Evolutionary conservation across 2,888 invertebrate species (phyloP).

Genomic region (Erebia epiphron): DNA sequence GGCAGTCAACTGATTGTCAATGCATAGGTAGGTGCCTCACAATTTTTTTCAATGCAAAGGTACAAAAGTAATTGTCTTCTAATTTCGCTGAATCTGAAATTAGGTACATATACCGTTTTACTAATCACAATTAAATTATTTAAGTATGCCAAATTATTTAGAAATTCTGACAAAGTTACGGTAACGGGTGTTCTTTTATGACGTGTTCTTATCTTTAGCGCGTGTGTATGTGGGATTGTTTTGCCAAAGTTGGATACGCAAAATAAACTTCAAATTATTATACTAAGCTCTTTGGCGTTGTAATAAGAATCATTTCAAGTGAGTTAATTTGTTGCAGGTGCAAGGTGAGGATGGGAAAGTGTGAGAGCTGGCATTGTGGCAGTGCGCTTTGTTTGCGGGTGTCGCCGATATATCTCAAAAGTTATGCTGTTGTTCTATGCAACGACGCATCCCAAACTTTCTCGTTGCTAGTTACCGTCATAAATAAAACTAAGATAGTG

Average conservation of each 20-base stretch:
- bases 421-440: constrained; percentile 57
- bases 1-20: no score
- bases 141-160: constrained; percentile 41
- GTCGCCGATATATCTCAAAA: constrained; percentile 79
- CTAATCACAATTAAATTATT: constrained; percentile 7
- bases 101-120: neutral
- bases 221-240: constrained; percentile 51
- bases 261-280: constrained; percentile 3
- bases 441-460: constrained; percentile 33
- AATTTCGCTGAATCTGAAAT: neutral
- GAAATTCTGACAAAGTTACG: constrained; percentile 74
- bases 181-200: constrained; percentile 70
- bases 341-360: constrained; percentile 49
- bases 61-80: no score
- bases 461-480: constrained; percentile 19
- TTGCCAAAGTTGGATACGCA: constrained; percentile 21
- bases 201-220: constrained; percentile 75
- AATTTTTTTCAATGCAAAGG: no score
- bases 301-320: constrained; percentile 23
- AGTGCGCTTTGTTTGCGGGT: constrained; percentile 72
- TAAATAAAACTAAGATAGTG: constrained; percentile 4
- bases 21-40: no score
- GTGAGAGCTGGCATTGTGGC: constrained; percentile 71
- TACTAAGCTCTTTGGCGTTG: constrained; percentile 17
- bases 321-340: constrained; percentile 2